Conservation (phyloP, 2,797 vertebrate species). For the Pseudocheirus occidentalis region DNA sequence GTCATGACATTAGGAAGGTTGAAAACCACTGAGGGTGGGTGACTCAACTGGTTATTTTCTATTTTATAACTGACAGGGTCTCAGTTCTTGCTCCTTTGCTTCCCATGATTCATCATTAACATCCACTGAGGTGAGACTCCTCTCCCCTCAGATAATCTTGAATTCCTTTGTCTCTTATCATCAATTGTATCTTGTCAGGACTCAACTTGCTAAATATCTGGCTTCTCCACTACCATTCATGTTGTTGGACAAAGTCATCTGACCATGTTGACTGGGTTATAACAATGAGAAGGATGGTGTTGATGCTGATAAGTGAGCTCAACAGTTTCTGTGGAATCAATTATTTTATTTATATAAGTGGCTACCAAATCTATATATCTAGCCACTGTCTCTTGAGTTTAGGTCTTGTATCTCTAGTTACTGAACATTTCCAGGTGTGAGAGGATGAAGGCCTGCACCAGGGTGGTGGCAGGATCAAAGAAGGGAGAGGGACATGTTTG, state of each 20-base stretch:
- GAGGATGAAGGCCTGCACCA: background rate
- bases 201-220: background rate
- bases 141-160: background rate
- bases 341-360: background rate
- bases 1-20: too few relatives aligned
- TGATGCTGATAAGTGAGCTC: background rate
- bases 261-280: background rate
- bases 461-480: background rate
- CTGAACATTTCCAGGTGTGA: background rate
- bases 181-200: background rate
- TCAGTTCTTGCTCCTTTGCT: background rate
- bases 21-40: background rate
- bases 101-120: background rate
- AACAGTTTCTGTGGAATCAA: background rate
- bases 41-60: background rate
- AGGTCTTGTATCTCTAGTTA: background rate
- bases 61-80: background rate
- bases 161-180: background rate
- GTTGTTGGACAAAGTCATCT: background rate
- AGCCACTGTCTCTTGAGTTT: background rate
- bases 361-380: background rate
- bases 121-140: background rate
- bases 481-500: background rate
- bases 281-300: background rate
- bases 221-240: background rate